Percentiles rank a stretch among this genome's conserved stretches.
Conservation (phyloP, 2,888 invertebrate species). For the Dynastes maya region DNA sequence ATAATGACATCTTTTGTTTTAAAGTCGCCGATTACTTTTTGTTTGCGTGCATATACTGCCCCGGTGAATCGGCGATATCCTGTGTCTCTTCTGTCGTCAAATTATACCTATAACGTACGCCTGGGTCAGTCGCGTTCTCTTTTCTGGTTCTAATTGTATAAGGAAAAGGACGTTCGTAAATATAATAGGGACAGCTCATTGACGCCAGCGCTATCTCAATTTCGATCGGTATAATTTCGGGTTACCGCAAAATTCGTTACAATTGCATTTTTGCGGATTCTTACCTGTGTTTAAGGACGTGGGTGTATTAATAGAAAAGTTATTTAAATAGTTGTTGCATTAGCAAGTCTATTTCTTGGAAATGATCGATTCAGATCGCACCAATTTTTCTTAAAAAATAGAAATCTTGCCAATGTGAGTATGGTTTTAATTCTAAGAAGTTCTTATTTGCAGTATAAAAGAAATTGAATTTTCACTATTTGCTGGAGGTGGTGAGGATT, state of each 20-base stretch:
- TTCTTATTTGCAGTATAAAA: too few relatives aligned
- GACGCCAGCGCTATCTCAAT: slow-evolving; percentile 18
- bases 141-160: background rate
- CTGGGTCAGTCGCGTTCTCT: slow-evolving; percentile 7
- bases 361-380: too few relatives aligned
- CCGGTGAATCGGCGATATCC: slow-evolving; percentile 57
- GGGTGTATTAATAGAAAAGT: too few relatives aligned
- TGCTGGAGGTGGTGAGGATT: too few relatives aligned
- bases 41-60: slow-evolving; percentile 55
- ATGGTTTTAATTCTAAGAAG: too few relatives aligned
- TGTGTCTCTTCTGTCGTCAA: slow-evolving; percentile 50
- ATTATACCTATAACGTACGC: slow-evolving; percentile 42
- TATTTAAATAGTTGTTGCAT: too few relatives aligned
- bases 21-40: slow-evolving; percentile 55
- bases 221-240: background rate
- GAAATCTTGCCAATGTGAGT: too few relatives aligned
- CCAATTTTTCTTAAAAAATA: too few relatives aligned
- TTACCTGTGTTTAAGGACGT: too few relatives aligned
- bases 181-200: background rate
- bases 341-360: too few relatives aligned
- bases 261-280: too few relatives aligned
- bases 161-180: background rate
- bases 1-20: slow-evolving; percentile 57
- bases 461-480: too few relatives aligned
- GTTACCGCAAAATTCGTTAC: background rate